These are phyloP conservation scores for Halcyon smyrnensis DNA, from an alignment of 2,797 vertebrate genomes.

Conservation along the genomic window DNA sequence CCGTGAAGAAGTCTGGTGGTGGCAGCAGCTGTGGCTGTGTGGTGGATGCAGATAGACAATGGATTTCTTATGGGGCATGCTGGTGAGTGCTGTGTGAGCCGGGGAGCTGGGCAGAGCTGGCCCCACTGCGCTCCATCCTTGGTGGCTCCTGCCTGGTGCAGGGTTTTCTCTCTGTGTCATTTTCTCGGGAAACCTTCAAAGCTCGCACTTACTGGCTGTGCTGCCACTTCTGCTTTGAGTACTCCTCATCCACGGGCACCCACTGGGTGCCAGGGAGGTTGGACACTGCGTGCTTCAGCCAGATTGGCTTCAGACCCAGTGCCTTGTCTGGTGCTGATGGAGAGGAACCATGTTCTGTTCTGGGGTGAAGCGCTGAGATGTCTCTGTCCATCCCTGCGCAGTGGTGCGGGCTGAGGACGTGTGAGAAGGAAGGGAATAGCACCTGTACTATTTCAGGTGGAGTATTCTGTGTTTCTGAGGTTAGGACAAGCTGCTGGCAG, in stretches of 20 bases:
- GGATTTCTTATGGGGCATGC: conserved; percentile 66
- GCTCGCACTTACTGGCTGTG: not conserved
- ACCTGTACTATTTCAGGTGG: fast-evolving
- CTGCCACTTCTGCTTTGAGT: not conserved
- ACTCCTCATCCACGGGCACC: fast-evolving
- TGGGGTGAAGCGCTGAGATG: not conserved
- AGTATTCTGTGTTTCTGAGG: not conserved
- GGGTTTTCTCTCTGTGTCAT: not conserved
- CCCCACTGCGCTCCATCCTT: fast-evolving
- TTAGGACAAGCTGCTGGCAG: too few species aligned
- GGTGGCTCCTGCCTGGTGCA: fast-evolving
- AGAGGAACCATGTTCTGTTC: fast-evolving
- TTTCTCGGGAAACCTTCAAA: not conserved
- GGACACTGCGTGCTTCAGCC: fast-evolving
- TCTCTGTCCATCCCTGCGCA: not conserved
- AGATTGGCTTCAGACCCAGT: fast-evolving
- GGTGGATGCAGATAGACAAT: not conserved
- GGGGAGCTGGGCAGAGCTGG: not conserved
- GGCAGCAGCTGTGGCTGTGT: not conserved
- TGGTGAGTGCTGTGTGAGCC: conserved; percentile 53
- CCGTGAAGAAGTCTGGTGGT: not conserved
- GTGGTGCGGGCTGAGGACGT: not conserved
- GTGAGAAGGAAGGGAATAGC: not conserved
- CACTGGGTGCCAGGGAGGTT: fast-evolving
- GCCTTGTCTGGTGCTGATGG: not conserved